These are phyloP conservation scores for Drosophila infuscata DNA, from an alignment of 2,888 invertebrate species.

Conservation along the genomic window DNA sequence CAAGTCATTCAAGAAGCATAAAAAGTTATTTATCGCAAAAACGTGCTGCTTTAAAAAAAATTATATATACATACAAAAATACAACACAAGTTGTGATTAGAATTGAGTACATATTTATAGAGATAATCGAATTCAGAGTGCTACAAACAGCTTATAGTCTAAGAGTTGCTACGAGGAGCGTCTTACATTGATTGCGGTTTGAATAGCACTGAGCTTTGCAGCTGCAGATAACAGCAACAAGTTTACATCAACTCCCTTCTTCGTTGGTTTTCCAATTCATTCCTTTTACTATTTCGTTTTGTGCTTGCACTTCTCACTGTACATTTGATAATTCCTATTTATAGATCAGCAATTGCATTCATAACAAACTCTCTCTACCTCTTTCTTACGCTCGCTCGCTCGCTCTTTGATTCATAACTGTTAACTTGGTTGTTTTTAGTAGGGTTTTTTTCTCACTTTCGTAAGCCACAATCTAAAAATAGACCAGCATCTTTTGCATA, in stretches of 20 bases:
- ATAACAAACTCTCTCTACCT: slow-evolving; percentile 9
- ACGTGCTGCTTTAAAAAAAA: slow-evolving; percentile 27
- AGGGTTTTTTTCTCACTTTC: slow-evolving; percentile 46
- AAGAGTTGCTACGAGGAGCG: not conserved
- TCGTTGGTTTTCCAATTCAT: slow-evolving; percentile 17
- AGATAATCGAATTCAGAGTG: slow-evolving; percentile 17
- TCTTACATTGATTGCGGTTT: slow-evolving; percentile 3
- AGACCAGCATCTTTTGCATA: slow-evolving; percentile 15
- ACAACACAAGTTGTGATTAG: slow-evolving; percentile 16
- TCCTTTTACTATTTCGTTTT: slow-evolving; percentile 35
- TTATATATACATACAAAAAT: not conserved
- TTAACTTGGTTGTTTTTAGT: slow-evolving; percentile 19
- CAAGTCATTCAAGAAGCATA: slow-evolving; percentile 33
- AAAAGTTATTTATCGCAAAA: slow-evolving; percentile 29
- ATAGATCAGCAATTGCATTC: slow-evolving; percentile 48
- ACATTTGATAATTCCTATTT: slow-evolving; percentile 69
- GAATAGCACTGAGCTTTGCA: slow-evolving; percentile 6
- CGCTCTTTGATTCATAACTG: slow-evolving; percentile 51
- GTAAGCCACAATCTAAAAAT: slow-evolving; percentile 44
- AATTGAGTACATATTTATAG: slow-evolving; percentile 22
- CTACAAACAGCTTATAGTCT: slow-evolving; percentile 13
- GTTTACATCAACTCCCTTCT: slow-evolving; percentile 19
- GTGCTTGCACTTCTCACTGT: slow-evolving; percentile 34
- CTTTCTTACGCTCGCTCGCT: not conserved
- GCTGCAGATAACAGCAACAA: slow-evolving; percentile 27